Evolutionary conservation across 2,113 vertebrate species (phyloP).

Genomic region (Silurus asotus): DNA sequence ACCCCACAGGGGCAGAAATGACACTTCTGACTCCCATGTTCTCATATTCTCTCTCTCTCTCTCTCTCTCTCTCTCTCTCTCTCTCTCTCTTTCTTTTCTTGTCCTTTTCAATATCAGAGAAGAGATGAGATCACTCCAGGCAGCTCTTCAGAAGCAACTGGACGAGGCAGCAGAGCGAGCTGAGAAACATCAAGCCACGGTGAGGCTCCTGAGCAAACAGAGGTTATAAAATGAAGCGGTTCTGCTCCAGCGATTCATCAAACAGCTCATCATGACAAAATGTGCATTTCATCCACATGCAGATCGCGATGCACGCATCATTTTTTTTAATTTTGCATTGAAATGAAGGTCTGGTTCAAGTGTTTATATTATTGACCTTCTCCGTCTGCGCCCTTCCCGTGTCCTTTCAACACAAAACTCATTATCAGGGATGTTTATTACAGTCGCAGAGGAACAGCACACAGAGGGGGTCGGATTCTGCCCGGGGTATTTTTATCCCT

Average conservation of each 20-base stretch:
- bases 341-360: not conserved
- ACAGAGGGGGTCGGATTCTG: not conserved
- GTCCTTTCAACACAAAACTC: conserved; percentile 29
- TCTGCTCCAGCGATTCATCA: not conserved
- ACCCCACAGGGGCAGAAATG: conserved; percentile 25
- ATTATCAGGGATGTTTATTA: conserved; percentile 54
- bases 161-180: conserved; percentile 90
- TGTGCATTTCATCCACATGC: not conserved
- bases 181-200: conserved; percentile 94
- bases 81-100: conserved; percentile 7
- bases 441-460: conserved; percentile 29
- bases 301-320: not conserved
- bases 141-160: conserved; percentile 92
- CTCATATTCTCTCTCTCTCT: not conserved
- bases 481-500: conserved; percentile 27
- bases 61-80: not conserved
- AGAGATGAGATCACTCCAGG: conserved; percentile 97
- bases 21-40: conserved; percentile 13
- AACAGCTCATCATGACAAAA: not conserved
- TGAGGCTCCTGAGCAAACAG: conserved; percentile 69
- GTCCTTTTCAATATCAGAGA: conserved; percentile 74
- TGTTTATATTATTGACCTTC: conserved; percentile 8
- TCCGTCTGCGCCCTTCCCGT: not conserved
- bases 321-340: not conserved
- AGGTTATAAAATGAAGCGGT: not conserved